Evolutionary conservation across 1,140 invertebrate genomes (phyloP).

Genomic region (Drosophila pseudoobscura): DNA sequence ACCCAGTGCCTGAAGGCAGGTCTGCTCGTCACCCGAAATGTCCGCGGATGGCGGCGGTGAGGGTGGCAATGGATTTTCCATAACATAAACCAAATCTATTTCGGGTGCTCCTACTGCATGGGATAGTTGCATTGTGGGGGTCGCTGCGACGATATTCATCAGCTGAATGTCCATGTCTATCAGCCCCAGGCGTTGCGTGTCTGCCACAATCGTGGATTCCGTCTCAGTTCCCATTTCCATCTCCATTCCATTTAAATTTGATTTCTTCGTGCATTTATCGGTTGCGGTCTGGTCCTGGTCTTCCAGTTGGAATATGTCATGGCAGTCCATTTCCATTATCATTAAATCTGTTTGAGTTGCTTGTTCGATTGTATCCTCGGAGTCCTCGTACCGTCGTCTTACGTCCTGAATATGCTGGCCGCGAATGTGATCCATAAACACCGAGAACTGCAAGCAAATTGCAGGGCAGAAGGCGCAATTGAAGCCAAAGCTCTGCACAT

Average conservation of each 20-base stretch:
- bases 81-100: constrained; percentile 74
- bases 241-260: constrained; percentile 10
- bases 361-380: constrained; percentile 46
- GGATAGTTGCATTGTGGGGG: constrained; percentile 27
- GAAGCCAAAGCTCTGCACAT: constrained; percentile 75
- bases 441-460: constrained; percentile 75
- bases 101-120: constrained; percentile 40
- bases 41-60: constrained; percentile 61
- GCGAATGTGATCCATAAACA: constrained; percentile 73
- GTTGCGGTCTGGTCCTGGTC: not conserved
- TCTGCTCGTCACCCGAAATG: constrained; percentile 53
- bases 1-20: constrained; percentile 40
- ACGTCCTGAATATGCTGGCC: constrained; percentile 69
- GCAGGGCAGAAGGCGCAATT: constrained; percentile 76
- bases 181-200: constrained; percentile 18
- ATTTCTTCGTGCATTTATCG: constrained; percentile 9
- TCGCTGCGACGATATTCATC: constrained; percentile 36
- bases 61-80: constrained; percentile 73
- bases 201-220: not conserved
- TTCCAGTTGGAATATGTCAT: constrained; percentile 36
- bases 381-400: constrained; percentile 55
- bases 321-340: constrained; percentile 58
- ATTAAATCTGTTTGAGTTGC: constrained; percentile 65
- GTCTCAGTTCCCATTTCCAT: not conserved
- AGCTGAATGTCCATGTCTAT: constrained; percentile 37